Conservation (phyloP, 2,113 vertebrate species). For the Tapirus terrestris region DNA sequence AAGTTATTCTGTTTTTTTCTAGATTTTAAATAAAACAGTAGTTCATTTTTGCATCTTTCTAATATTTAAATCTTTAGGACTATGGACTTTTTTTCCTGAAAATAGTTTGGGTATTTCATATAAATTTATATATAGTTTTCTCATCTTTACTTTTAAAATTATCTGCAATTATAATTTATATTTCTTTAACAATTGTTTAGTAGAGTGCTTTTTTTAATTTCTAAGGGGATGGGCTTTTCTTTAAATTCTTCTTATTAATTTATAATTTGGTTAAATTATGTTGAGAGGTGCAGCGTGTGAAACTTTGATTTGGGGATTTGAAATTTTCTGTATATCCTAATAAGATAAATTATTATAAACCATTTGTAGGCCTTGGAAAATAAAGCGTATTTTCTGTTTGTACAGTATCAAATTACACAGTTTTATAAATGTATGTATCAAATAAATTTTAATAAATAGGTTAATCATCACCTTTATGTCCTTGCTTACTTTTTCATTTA, state of each 20-base stretch:
- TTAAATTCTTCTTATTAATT: slow-evolving; percentile 10
- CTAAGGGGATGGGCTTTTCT: not conserved
- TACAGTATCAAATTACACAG: not conserved
- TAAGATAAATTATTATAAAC: not conserved
- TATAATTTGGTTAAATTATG: slow-evolving; percentile 22
- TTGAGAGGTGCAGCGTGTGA: not conserved
- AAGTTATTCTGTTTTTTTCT: not conserved
- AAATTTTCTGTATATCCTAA: not conserved
- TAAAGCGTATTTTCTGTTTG: not conserved
- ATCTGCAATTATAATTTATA: not conserved
- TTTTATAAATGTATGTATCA: not conserved
- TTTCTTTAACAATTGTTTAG: slow-evolving; percentile 6
- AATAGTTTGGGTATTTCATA: not conserved
- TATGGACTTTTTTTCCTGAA: not conserved
- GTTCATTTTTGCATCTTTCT: not conserved
- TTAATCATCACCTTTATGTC: not conserved
- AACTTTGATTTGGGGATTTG: not conserved
- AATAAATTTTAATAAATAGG: not conserved
- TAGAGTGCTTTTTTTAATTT: not conserved
- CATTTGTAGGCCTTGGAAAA: not conserved
- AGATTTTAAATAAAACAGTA: not conserved
- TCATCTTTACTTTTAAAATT: not conserved
- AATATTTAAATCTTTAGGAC: not conserved
- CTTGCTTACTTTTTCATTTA: not conserved
- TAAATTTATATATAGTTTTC: not conserved